phyloP scores from a whole-genome alignment of 1,140 invertebrate genomes.

The Trachelipus rathkii region DNA sequence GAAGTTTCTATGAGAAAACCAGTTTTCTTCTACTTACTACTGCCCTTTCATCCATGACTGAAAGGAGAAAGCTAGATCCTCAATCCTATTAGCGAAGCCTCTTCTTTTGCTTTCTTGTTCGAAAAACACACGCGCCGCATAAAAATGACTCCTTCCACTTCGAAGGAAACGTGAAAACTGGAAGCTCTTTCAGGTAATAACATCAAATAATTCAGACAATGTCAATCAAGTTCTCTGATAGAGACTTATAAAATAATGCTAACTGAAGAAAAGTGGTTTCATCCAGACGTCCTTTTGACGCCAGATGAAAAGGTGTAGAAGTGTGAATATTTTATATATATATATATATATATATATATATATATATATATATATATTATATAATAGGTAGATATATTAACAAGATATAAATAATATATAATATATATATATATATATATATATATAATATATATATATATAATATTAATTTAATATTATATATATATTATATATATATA shows the following conservation, averaged over 20 bases:
- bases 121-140: conserved; percentile 5
- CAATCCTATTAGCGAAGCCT: background rate
- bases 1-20: background rate
- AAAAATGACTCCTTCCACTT: conserved; percentile 19
- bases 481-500: too few species aligned
- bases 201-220: too few species aligned
- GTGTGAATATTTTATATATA: conserved; percentile 23
- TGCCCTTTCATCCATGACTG: background rate
- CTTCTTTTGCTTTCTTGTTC: conserved; percentile 28
- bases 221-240: background rate
- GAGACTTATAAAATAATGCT: conserved; percentile 34
- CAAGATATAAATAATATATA: too few species aligned
- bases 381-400: too few species aligned
- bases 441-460: too few species aligned
- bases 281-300: conserved; percentile 37
- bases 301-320: conserved; percentile 39
- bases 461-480: too few species aligned
- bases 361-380: too few species aligned
- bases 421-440: too few species aligned
- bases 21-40: conserved; percentile 14
- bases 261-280: conserved; percentile 41
- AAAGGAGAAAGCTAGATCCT: conserved; percentile 12
- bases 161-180: too few species aligned
- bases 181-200: too few species aligned
- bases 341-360: too few species aligned